phyloP scores from a whole-genome alignment of 2,113 vertebrate species.

The Nipponia nippon region DNA sequence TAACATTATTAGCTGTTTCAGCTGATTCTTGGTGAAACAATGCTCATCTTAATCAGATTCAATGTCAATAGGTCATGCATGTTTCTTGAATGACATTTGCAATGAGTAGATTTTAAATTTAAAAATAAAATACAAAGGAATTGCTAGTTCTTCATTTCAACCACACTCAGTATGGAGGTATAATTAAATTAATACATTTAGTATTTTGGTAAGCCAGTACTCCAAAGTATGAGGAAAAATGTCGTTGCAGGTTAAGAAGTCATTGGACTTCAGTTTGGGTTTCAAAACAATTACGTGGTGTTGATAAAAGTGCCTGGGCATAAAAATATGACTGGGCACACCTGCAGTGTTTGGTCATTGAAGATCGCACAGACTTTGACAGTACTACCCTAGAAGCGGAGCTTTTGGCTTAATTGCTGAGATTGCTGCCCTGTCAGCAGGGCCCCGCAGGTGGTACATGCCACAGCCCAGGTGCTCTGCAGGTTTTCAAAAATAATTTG shows the following conservation, averaged over 20 bases:
- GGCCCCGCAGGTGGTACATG: accelerated
- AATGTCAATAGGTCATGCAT: not conserved
- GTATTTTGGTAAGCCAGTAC: not conserved
- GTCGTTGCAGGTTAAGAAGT: not conserved
- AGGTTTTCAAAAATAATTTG: accelerated
- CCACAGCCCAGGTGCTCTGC: not conserved
- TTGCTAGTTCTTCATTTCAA: not conserved
- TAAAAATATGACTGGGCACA: accelerated
- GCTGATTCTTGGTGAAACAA: not conserved
- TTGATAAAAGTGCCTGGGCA: not conserved
- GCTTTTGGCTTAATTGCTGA: not conserved
- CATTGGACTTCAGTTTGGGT: not conserved
- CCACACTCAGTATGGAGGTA: not conserved
- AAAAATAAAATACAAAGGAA: not conserved
- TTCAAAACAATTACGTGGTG: accelerated
- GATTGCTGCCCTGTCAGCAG: not conserved
- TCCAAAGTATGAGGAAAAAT: not conserved
- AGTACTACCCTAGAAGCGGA: accelerated
- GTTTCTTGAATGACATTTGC: not conserved
- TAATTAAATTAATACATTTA: not conserved
- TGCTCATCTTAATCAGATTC: not conserved
- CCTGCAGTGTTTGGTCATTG: not conserved
- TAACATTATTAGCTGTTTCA: not conserved
- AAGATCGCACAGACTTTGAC: accelerated
- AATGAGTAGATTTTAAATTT: not conserved